phyloP scores from a whole-genome alignment of 64 coral and sea anemone genomes.

The Montipora foliosa region DNA sequence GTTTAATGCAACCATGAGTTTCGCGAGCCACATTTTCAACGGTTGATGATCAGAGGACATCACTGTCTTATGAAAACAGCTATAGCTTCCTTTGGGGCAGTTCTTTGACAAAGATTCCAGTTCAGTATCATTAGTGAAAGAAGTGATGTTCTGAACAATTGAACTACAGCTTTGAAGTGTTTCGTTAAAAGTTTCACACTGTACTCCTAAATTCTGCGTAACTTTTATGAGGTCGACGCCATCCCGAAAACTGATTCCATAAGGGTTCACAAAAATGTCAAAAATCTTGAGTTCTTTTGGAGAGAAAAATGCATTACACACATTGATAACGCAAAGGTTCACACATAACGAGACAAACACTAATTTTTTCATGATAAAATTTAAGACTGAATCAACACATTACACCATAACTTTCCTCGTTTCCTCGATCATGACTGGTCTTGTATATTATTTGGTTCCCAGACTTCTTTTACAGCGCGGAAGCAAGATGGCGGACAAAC shows the following conservation, averaged over 20 bases:
- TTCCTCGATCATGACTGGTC: background rate
- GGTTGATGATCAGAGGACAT: background rate
- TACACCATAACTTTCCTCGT: too few relatives aligned
- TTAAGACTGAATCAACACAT: background rate
- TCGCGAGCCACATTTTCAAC: background rate
- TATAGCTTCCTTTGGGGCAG: background rate
- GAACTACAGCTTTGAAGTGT: background rate
- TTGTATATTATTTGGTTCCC: background rate
- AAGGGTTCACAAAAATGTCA: constrained; percentile 11
- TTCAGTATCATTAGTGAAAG: background rate
- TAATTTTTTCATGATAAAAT: background rate
- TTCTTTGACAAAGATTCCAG: background rate
- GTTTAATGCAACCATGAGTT: background rate
- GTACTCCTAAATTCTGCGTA: background rate
- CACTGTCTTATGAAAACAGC: constrained; percentile 7
- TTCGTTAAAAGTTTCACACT: background rate
- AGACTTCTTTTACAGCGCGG: background rate
- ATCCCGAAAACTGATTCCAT: constrained; percentile 15
- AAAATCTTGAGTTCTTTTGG: background rate
- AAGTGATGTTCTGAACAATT: background rate
- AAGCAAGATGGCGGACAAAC: constrained; percentile 22
- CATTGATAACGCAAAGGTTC: background rate
- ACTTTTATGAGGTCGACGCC: background rate
- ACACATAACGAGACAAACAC: background rate
- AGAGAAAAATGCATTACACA: background rate